Base-by-base conservation (phyloP, 2,113 vertebrate species). In the Physeter macrocephalus region DNA sequence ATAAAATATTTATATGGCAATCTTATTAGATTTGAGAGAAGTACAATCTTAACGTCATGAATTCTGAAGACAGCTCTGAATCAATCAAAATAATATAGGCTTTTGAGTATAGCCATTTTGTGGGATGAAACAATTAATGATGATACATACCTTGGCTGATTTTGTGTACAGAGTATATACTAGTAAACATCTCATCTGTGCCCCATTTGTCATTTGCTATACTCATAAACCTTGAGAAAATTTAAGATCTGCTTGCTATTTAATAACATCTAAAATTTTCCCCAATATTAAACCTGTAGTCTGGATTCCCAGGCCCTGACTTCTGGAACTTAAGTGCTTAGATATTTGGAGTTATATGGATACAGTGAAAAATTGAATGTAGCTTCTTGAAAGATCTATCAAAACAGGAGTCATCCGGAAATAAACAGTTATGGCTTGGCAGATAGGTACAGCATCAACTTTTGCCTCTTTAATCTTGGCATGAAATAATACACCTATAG, bases 191-290 rank as follows among this genome's bases (percentile, higher is more conserved):
- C 66, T 88, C 91, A 39, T 93, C 89, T 96, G 77, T 90, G 61
- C 78, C 5, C 0, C 23, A 86, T 93, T 96, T 98, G 96, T 97
- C 81, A 96, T 91, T 97, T 96, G 36, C 61, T 97, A 49, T 81
- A 29, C 61, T 86, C 34, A 89, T 94, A 98, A 98, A 97, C 46
- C 5, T 93, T 74, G 17, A 14, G 17, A 43, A 94, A 93, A 94
- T 97, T 97, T 97, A 91, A 97, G 95, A 94, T 84, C 67, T 90
- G 21, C 29, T 96, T 95, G 21, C 59, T 31, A n/a, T 90, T 93
- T 9, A 74, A 94, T 91, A 8, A 93, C 34, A 92, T 5, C 69
- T 92, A 78, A 77, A 95, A 78, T 71, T 93, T 86, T 94, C 88
- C 92, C 31, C 88, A n/a, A 91, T 95, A 95, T 77, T 96, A 98